Evolutionary conservation across 2,113 vertebrate genomes (phyloP).

Genomic region (Austrofundulus limnaeus): DNA sequence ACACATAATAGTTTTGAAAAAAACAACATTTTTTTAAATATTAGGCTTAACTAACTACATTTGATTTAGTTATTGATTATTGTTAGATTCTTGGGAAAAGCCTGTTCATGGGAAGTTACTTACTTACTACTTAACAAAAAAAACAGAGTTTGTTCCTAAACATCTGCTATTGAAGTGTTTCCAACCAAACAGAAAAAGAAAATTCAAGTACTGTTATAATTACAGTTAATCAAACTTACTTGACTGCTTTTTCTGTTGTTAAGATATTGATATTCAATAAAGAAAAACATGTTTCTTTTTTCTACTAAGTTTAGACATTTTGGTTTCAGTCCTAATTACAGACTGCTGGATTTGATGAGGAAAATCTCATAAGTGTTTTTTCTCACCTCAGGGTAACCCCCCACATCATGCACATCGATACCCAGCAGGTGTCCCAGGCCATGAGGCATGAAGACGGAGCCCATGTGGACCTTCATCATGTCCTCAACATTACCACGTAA

Average conservation of each 20-base stretch:
- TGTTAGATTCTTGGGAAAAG: too few relatives aligned
- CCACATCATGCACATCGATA: constrained; percentile 96
- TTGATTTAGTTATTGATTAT: too few relatives aligned
- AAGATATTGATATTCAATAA: constrained; percentile 23
- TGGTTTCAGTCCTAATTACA: neutral
- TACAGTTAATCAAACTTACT: too few relatives aligned
- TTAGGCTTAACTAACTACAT: too few relatives aligned
- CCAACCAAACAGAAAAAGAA: too few relatives aligned
- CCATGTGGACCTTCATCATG: constrained; percentile 92
- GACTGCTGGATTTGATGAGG: neutral
- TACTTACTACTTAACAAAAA: neutral
- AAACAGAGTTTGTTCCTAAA: too few relatives aligned
- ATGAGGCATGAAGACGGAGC: constrained; percentile 94
- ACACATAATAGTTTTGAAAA: neutral
- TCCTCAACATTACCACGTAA: constrained; percentile 86
- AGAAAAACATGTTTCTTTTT: neutral
- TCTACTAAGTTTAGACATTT: too few relatives aligned
- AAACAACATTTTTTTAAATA: too few relatives aligned
- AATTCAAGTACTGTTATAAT: too few relatives aligned
- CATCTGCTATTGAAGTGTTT: too few relatives aligned
- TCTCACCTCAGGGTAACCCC: constrained; percentile 93
- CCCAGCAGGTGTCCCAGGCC: constrained; percentile 95
- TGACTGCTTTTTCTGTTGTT: constrained; percentile 20
- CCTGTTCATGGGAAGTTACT: neutral
- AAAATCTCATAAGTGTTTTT: neutral